Evolutionary conservation across 2,888 invertebrate genomes (phyloP).

Genomic region (Phengaris arion): DNA sequence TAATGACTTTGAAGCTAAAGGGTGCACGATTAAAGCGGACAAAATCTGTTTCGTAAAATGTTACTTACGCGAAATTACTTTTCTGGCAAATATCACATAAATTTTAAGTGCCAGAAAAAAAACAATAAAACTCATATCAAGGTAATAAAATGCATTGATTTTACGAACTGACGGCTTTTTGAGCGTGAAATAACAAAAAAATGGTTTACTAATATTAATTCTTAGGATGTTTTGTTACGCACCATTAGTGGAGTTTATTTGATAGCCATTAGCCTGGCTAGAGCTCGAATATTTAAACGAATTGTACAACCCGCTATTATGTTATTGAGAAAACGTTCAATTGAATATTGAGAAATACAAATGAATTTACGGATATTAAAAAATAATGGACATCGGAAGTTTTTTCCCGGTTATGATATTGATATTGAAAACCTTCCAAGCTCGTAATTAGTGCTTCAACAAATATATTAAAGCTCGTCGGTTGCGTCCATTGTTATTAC

Average conservation of each 20-base stretch:
- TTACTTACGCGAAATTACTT: background rate
- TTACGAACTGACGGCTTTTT: too few species aligned
- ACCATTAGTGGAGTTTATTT: conserved; percentile 68
- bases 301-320: conserved; percentile 18
- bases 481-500: background rate
- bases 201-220: conserved; percentile 48
- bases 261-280: conserved; percentile 67
- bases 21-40: conserved; percentile 15
- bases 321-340: conserved; percentile 24
- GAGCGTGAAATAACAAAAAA: background rate
- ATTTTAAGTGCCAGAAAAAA: background rate
- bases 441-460: conserved; percentile 15
- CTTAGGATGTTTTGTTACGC: conserved; percentile 54
- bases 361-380: conserved; percentile 18
- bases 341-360: conserved; percentile 18
- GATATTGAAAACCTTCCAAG: conserved; percentile 12
- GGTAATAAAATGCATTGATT: too few species aligned
- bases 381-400: conserved; percentile 17
- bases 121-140: background rate
- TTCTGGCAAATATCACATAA: background rate
- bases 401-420: conserved; percentile 10
- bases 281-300: conserved; percentile 33
- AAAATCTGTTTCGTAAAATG: conserved; percentile 1
- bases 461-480: background rate
- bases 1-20: conserved; percentile 39